phyloP scores from a whole-genome alignment of 2,888 invertebrate species.

The Cremastobaeus sp. region DNA sequence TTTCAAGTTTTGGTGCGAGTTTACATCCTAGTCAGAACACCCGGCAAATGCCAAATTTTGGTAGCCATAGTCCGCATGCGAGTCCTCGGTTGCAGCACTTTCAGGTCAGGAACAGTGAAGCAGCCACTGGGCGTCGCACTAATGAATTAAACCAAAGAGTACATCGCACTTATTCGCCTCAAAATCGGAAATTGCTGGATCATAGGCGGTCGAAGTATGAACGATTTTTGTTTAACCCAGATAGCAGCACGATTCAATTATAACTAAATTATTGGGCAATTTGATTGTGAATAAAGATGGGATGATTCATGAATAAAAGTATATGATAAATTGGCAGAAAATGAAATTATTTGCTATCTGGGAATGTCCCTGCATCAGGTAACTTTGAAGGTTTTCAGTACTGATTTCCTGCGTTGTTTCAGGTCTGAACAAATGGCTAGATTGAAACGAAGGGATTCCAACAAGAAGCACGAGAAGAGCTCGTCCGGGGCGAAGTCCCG shows the following conservation, averaged over 20 bases:
- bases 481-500: conserved; percentile 45
- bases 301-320: too few relatives aligned
- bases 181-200: conserved; percentile 72
- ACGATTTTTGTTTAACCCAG: too few relatives aligned
- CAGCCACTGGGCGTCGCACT: conserved; percentile 50
- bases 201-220: conserved; percentile 71
- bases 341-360: too few relatives aligned
- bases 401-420: too few relatives aligned
- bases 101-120: conserved; percentile 63
- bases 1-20: conserved; percentile 71
- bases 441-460: conserved; percentile 67
- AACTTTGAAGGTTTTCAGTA: too few relatives aligned
- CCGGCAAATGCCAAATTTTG: conserved; percentile 75
- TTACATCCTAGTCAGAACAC: conserved; percentile 76
- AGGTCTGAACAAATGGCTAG: conserved; percentile 72
- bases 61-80: conserved; percentile 73
- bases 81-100: conserved; percentile 76
- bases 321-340: too few relatives aligned
- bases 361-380: too few relatives aligned
- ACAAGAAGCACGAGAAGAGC: conserved; percentile 62
- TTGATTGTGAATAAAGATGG: too few relatives aligned
- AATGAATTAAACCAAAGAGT: conserved; percentile 61
- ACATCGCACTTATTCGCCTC: conserved; percentile 66
- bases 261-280: too few relatives aligned
- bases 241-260: too few relatives aligned